Evolutionary conservation across 2,113 vertebrate genomes (phyloP).

Genomic region (Cynopterus brachyotis): DNA sequence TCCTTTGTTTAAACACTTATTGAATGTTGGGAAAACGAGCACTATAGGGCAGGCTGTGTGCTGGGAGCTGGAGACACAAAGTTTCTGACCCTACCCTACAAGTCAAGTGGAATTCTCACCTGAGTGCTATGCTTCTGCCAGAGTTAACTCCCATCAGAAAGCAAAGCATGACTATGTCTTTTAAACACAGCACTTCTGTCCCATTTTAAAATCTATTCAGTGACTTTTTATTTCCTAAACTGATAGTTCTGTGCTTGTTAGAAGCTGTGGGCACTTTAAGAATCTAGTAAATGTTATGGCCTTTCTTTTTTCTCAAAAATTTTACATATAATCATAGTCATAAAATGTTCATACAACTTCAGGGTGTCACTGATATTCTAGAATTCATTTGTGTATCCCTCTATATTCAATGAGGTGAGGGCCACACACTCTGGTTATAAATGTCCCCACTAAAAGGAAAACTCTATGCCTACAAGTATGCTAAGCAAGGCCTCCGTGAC

Average conservation of each 20-base stretch:
- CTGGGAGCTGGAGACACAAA: not conserved
- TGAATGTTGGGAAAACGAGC: not conserved
- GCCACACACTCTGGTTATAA: not conserved
- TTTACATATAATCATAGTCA: not conserved
- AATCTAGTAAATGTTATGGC: not conserved
- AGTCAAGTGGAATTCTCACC: not conserved
- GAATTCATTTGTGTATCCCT: not conserved
- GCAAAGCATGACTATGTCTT: not conserved
- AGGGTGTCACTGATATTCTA: not conserved
- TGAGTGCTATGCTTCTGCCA: not conserved
- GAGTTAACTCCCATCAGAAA: not conserved
- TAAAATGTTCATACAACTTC: not conserved
- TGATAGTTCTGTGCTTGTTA: not conserved
- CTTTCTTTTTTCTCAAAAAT: not conserved
- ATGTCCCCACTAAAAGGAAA: not conserved
- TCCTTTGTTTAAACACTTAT: not conserved
- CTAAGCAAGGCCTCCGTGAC: not conserved
- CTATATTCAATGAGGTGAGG: not conserved
- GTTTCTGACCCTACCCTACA: not conserved
- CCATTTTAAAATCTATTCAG: not conserved
- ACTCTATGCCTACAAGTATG: not conserved
- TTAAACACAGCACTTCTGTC: not conserved
- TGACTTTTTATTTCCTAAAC: not conserved
- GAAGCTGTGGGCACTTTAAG: not conserved
- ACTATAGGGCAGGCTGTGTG: not conserved